Percentiles rank a stretch among this genome's conserved stretches.
These are phyloP conservation scores for Drosophila lini DNA, from an alignment of 1,140 invertebrate genomes.

Conservation along the genomic window DNA sequence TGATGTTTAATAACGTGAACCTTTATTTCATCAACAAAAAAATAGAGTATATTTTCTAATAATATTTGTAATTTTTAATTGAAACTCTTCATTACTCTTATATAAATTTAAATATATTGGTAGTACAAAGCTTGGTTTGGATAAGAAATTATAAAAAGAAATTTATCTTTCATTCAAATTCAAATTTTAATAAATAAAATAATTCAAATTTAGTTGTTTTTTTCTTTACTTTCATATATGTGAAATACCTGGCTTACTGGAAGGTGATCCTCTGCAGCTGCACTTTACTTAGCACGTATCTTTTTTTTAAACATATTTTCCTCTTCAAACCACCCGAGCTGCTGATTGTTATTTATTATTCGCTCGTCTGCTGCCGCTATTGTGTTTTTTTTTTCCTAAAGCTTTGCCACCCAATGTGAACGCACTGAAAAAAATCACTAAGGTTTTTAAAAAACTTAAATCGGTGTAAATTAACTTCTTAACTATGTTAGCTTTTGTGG, in stretches of 20 bases:
- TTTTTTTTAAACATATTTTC: neutral
- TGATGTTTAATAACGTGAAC: too few relatives aligned
- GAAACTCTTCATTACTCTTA: too few relatives aligned
- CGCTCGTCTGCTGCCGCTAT: conserved; percentile 41
- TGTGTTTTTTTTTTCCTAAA: conserved; percentile 3
- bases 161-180: too few relatives aligned
- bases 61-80: neutral
- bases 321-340: neutral
- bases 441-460: too few relatives aligned
- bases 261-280: conserved; percentile 44
- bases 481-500: too few relatives aligned
- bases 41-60: neutral
- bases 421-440: neutral
- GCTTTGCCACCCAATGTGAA: conserved; percentile 27
- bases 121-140: too few relatives aligned
- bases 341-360: conserved; percentile 44
- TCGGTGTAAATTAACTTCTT: too few relatives aligned
- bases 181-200: too few relatives aligned
- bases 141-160: too few relatives aligned
- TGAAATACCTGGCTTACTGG: neutral
- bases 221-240: neutral
- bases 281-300: conserved; percentile 25
- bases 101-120: too few relatives aligned
- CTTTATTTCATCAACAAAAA: too few relatives aligned
- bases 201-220: neutral